These are phyloP conservation scores for Hemicrepidius hirtus DNA, from an alignment of 2,888 invertebrate species.

Conservation along the genomic window DNA sequence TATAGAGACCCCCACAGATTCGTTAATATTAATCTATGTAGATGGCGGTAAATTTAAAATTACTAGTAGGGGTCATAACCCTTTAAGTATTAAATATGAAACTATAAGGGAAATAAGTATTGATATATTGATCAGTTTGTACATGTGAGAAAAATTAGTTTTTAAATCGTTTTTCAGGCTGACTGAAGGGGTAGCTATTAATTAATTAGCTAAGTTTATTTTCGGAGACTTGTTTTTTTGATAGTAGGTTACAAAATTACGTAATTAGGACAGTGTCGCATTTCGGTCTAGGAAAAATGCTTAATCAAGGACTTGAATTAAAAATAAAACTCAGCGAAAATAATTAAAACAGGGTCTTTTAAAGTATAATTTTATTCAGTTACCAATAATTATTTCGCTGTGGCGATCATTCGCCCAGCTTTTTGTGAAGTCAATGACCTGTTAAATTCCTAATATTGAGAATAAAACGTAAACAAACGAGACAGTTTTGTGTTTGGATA, in stretches of 20 bases:
- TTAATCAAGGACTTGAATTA: background rate
- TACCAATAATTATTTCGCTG: constrained; percentile 36
- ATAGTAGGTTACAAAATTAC: constrained; percentile 2
- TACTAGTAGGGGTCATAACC: constrained; percentile 34
- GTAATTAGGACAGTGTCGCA: constrained; percentile 22
- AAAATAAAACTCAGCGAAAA: constrained; percentile 21
- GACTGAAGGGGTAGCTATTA: background rate
- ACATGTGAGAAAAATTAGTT: background rate
- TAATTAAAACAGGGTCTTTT: background rate
- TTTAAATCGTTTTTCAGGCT: background rate
- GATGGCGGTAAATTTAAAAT: background rate
- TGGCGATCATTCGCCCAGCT: constrained; percentile 45
- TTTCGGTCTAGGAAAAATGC: constrained; percentile 6
- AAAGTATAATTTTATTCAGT: constrained; percentile 8
- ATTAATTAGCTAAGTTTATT: background rate
- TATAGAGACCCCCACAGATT: too few species aligned
- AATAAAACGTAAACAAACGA: constrained; percentile 31
- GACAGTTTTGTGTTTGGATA: background rate
- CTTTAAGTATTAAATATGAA: constrained; percentile 33
- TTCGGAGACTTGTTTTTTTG: background rate
- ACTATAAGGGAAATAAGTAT: constrained; percentile 27
- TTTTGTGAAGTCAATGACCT: constrained; percentile 56
- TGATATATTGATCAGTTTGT: constrained; percentile 27
- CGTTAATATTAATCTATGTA: background rate
- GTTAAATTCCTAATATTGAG: constrained; percentile 47